These are phyloP conservation scores for Atethmia centrago DNA, from an alignment of 2,888 invertebrate species.

Conservation along the genomic window DNA sequence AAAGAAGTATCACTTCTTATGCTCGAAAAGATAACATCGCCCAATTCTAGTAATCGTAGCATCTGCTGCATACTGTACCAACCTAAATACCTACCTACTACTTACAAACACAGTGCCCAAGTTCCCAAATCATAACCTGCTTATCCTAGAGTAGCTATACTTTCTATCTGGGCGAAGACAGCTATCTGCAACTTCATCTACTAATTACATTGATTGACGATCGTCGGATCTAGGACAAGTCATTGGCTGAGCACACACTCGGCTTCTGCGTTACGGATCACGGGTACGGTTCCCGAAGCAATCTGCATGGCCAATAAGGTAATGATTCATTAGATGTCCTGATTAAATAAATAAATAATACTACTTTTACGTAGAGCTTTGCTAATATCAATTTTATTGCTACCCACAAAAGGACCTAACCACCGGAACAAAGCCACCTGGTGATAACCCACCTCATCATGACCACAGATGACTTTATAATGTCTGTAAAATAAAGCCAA, in stretches of 20 bases:
- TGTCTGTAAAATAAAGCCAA: slow-evolving; percentile 57
- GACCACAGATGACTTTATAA: slow-evolving; percentile 59
- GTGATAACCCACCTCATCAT: slow-evolving; percentile 34
- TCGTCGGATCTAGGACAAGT: not conserved
- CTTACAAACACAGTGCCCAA: not conserved
- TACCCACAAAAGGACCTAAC: slow-evolving; percentile 8
- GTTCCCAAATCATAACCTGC: not conserved
- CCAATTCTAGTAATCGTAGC: not conserved
- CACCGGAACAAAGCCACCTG: slow-evolving; percentile 10
- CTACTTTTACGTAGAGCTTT: not conserved
- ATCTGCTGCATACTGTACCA: not conserved
- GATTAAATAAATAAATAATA: too few species aligned
- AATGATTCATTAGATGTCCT: not conserved
- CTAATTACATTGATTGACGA: not conserved
- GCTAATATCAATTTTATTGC: not conserved
- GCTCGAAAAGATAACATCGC: not conserved
- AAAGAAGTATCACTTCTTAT: slow-evolving; percentile 5
- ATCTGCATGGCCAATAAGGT: not conserved
- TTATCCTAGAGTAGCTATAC: not conserved
- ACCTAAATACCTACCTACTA: not conserved
- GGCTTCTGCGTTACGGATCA: not conserved
- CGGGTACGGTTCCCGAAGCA: not conserved
- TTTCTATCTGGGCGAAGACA: not conserved
- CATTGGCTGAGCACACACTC: not conserved
- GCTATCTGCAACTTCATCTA: not conserved